Base-by-base conservation (phyloP, 2,888 invertebrate species). In the Cataglyphis cursor region DNA sequence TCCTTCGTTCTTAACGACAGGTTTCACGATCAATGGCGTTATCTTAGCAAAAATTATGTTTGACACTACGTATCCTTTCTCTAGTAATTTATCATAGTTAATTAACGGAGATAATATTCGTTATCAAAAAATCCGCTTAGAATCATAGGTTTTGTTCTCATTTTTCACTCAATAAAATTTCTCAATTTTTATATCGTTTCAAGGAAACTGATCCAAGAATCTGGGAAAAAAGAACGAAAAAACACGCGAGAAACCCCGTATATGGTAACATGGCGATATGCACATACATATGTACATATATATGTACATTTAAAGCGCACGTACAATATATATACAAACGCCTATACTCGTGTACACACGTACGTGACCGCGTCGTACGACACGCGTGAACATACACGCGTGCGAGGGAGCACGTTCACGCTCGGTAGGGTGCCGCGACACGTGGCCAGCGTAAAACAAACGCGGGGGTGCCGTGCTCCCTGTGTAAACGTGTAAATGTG, bases 391-490 rank as follows among this genome's bases (percentile, higher is more conserved):
- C 12, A 48, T 35, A 62, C 41, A 66, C 4, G 28, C 21, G 9
- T 3, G 62, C 18, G 24, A 12, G 24, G 57, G 21, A 18, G 41
- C 28, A 57, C 70, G 81, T 54, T 64, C 51, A 83, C 74, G 84
- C 73, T 61, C 72, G 57, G 28, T 51, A 68, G 54, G 84, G 64
- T 59, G 80, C 38, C 28, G 28, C 65, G 87, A 88, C 87, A 87
- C 82, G 85, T 85, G 87, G 76, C 73, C 38, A 70, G 28, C 84
- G 87, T 88, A 87, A 87, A 88, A 83, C 21, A n/a, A 84, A 51
- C 57, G 54, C 41, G 28, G 31, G 59, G 70, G 28, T n/a, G 28
- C 41, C 44, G 65, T 28, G 64, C 48, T 62, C 88, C 73, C 74
- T 48, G 70, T 73, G 84, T 68, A 88, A 85, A 89, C 65, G 75